These are phyloP conservation scores for Aphelenchoides avenae DNA, from an alignment of 1,140 invertebrate genomes.

Conservation along the genomic window DNA sequence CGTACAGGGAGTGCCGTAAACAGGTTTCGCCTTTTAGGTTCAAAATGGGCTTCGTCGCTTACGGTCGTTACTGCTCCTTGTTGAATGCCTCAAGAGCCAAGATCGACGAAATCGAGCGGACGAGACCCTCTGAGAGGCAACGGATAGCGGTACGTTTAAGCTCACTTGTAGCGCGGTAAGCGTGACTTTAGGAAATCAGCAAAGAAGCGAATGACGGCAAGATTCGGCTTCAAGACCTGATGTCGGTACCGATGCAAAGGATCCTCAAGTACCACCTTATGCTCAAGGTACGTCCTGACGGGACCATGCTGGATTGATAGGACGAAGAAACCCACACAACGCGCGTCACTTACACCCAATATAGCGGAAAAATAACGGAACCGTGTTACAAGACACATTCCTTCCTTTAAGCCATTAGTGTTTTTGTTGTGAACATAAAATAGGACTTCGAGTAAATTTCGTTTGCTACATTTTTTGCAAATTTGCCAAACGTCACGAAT, in stretches of 20 bases:
- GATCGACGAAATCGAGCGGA: constrained; percentile 72
- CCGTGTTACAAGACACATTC: too few relatives aligned
- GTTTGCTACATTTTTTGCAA: too few relatives aligned
- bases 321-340: too few relatives aligned
- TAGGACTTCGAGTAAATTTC: too few relatives aligned
- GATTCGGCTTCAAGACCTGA: constrained; percentile 60
- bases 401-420: too few relatives aligned
- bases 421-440: too few relatives aligned
- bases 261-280: constrained; percentile 63
- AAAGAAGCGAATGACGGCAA: constrained; percentile 61
- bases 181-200: constrained; percentile 20
- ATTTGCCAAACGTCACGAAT: too few relatives aligned
- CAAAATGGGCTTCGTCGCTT: constrained; percentile 82
- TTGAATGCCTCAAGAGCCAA: constrained; percentile 74
- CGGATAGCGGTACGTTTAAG: constrained; percentile 66
- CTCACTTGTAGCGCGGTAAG: too few relatives aligned
- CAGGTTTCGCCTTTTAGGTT: constrained; percentile 61
- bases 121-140: constrained; percentile 65
- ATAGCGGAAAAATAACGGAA: too few relatives aligned
- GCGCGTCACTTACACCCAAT: too few relatives aligned
- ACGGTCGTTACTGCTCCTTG: constrained; percentile 91
- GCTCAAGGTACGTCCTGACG: constrained; percentile 56
- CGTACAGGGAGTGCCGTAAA: too few relatives aligned
- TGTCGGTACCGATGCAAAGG: constrained; percentile 62
- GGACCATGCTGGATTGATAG: too few relatives aligned